Evolutionary conservation across 2,113 vertebrate species (phyloP).

Genomic region (Oophaga pumilio): DNA sequence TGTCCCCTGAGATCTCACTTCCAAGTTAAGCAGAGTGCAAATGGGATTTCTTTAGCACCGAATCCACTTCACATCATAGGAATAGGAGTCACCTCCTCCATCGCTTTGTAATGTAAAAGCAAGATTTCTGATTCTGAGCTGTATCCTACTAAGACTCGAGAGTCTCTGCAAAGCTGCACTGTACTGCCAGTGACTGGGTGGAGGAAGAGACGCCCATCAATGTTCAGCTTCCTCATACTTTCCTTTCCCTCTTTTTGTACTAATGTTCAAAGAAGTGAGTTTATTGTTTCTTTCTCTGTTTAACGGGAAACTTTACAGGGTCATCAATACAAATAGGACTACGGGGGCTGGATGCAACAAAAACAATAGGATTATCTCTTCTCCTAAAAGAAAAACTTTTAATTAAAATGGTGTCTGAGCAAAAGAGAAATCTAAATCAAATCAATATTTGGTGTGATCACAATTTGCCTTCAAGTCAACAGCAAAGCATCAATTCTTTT

Average conservation of each 20-base stretch:
- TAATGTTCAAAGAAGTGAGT: neutral
- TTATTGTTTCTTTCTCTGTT: neutral
- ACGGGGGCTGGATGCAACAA: no score
- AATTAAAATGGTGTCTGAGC: no score
- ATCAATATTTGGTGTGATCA: no score
- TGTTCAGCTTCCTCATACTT: conserved; percentile 1
- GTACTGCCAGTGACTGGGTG: conserved; percentile 2
- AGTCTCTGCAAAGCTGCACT: neutral
- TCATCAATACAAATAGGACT: neutral
- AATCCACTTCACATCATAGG: neutral
- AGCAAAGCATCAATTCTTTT: no score
- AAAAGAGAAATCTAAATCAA: no score
- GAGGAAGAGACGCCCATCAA: conserved; percentile 24
- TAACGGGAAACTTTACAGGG: neutral
- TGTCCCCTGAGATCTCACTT: neutral
- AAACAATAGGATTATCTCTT: no score
- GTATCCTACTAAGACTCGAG: neutral
- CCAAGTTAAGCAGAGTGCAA: neutral
- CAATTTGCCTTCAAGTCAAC: no score
- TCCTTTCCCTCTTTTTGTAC: neutral
- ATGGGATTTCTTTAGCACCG: neutral
- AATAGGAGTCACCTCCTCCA: neutral
- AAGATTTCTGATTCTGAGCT: neutral
- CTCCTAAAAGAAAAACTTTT: no score
- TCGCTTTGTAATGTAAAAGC: neutral